Evolutionary conservation across 2,797 vertebrate species (phyloP), one percentile per base, ranked within the genome.

Genomic region (Natrix natrix): DNA sequence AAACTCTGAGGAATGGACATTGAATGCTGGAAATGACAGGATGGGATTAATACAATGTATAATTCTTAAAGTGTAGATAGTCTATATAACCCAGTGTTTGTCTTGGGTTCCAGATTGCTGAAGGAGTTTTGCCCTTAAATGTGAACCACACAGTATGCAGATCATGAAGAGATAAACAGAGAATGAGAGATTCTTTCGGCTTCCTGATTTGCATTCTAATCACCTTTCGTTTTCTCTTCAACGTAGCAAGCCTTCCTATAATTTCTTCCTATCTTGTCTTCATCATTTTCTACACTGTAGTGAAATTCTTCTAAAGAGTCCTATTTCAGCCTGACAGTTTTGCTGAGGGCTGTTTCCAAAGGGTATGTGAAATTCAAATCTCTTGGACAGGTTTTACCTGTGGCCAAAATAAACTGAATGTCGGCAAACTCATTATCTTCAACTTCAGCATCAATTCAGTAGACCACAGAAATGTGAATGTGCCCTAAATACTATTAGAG

Each of bases 51-150:
- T 59, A 88, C 92, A 89, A 4, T 13, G 5, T 4, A 55, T 37
- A 88, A 94, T 5, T 56, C n/a, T 90, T 93, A 26, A 83, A 83
- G 4, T 48, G 37, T 83, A 83, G 6, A 16, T 60, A 48, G 28
- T 52, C 37, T 89, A 28, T 37, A 37, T 13, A 91, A 32, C 0
- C 86, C 54, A 17, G 5, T 89, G 32, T 16, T 13, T 88, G 24
- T 5, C 88, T 63, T 83, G 0, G 14, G 61, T 28, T 90, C 28
- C 0, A 83, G 22, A 24, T 8, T 86, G 61, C 28, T 0, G 0
- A 94, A 94, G 74, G 56, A 93, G 87, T 56, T 89, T 8, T 63
- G 16, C 90, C 88, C 57, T 92, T 90, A 94, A 55, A 92, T 69
- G 20, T 88, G 91, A 93, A 93, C 90, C 57, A 63, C 22, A 74